Percentiles rank a stretch among this genome's conserved stretches.
phyloP scores from a whole-genome alignment of 2,797 vertebrate species.

The Takifugu ocellatus region DNA sequence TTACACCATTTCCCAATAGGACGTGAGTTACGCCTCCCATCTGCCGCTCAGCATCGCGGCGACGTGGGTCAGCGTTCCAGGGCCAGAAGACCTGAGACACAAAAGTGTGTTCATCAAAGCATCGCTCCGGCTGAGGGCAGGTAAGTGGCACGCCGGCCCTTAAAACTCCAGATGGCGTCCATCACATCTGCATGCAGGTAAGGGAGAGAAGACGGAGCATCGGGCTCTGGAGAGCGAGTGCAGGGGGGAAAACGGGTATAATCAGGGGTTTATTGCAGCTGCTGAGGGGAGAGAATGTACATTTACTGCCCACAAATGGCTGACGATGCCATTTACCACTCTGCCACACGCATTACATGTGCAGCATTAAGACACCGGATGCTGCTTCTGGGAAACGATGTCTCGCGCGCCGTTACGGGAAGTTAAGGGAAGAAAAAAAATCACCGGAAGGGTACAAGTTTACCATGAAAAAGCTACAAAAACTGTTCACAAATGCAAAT shows the following conservation, averaged over 20 bases:
- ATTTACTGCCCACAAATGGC: slow-evolving; percentile 46
- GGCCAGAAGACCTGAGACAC: slow-evolving; percentile 10
- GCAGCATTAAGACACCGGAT: slow-evolving; percentile 47
- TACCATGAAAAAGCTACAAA: too few species aligned
- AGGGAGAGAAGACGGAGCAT: slow-evolving; percentile 16
- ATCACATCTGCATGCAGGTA: slow-evolving; percentile 8
- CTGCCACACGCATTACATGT: slow-evolving; percentile 44
- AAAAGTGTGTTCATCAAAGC: slow-evolving; percentile 21
- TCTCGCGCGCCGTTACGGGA: slow-evolving; percentile 39
- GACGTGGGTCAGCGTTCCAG: slow-evolving; percentile 22
- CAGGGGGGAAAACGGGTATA: slow-evolving; percentile 10
- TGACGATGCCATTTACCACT: slow-evolving; percentile 28
- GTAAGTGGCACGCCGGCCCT: slow-evolving; percentile 23
- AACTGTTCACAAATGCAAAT: too few species aligned
- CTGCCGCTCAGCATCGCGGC: slow-evolving; percentile 48
- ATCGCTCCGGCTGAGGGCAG: slow-evolving; percentile 29
- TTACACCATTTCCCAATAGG: too few species aligned
- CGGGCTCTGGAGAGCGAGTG: slow-evolving; percentile 1
- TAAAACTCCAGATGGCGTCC: slow-evolving; percentile 16
- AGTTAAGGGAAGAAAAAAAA: slow-evolving; percentile 10
- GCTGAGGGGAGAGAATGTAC: slow-evolving; percentile 14
- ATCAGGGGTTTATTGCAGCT: slow-evolving; percentile 27
- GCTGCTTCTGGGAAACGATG: slow-evolving; percentile 48
- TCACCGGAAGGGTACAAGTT: too few species aligned
- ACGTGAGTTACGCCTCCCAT: slow-evolving; percentile 49